Percentiles rank a stretch among this genome's conserved stretches.
Evolutionary conservation across 2,888 invertebrate genomes (phyloP).

Genomic region (Ectropis crepuscularia): DNA sequence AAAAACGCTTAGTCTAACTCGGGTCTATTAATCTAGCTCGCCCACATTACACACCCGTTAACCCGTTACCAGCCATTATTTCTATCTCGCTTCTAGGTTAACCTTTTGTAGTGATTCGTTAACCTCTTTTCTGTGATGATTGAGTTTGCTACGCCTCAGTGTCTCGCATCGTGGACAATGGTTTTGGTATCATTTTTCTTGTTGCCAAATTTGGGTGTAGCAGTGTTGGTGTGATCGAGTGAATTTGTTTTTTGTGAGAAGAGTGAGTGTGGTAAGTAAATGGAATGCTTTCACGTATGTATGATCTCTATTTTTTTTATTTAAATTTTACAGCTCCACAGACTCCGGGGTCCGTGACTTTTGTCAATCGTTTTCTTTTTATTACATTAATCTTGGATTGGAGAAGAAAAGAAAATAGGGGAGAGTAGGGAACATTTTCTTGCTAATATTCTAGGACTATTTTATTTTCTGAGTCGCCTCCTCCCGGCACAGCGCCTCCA

Average conservation of each 20-base stretch:
- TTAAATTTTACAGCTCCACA: too few species aligned
- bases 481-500: too few species aligned
- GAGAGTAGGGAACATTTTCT: too few species aligned
- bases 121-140: conserved; percentile 23
- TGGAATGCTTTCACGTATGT: too few species aligned
- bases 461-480: too few species aligned
- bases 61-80: conserved; percentile 20
- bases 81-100: conserved; percentile 24
- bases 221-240: neutral
- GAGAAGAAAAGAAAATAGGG: too few species aligned
- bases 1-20: conserved; percentile 14
- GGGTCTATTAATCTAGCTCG: conserved; percentile 25
- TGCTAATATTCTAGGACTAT: too few species aligned
- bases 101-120: conserved; percentile 28
- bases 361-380: too few species aligned
- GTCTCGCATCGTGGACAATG: neutral
- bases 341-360: too few species aligned
- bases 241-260: neutral
- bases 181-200: conserved; percentile 3
- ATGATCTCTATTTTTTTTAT: too few species aligned
- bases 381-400: too few species aligned
- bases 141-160: conserved; percentile 16
- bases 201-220: neutral
- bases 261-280: too few species aligned
- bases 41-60: conserved; percentile 16